Percentiles rank a stretch among this genome's conserved stretches.
Evolutionary conservation across 1,140 invertebrate genomes (phyloP).

Genomic region (Centruroides sculpturatus): DNA sequence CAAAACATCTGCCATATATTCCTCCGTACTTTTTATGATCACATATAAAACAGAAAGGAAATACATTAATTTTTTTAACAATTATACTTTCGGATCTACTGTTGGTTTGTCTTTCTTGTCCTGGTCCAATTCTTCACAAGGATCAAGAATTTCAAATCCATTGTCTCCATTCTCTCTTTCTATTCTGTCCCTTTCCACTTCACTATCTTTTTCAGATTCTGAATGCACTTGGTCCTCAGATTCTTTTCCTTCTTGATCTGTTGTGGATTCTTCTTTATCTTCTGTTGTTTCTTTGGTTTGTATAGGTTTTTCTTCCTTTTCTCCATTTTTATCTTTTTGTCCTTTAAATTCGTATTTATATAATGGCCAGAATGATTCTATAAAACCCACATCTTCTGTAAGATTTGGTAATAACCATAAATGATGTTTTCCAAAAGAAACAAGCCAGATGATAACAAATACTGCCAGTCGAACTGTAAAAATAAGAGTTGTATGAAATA

Average conservation of each 20-base stretch:
- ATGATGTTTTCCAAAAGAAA: constrained; percentile 80
- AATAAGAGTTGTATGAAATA: constrained; percentile 2
- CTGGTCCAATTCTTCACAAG: constrained; percentile 8
- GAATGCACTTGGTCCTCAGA: constrained; percentile 9
- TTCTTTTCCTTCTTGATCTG: constrained; percentile 13
- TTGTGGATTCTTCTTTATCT: constrained; percentile 18
- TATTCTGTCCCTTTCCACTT: constrained; percentile 43
- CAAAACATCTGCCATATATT: too few species aligned
- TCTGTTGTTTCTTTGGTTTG: constrained; percentile 21
- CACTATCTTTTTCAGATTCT: constrained; percentile 15
- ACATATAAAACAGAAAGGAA: too few species aligned
- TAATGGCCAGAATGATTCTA: constrained; percentile 94
- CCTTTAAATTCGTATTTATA: constrained; percentile 78
- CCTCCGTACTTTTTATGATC: too few species aligned
- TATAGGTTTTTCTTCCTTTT: constrained; percentile 64
- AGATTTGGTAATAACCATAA: constrained; percentile 96
- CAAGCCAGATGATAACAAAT: constrained; percentile 78
- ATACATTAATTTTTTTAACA: too few species aligned
- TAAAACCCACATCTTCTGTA: constrained; percentile 96
- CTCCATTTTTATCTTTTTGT: constrained; percentile 36
- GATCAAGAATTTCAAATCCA: constrained; percentile 19
- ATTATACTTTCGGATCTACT: too few species aligned
- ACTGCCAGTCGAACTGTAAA: constrained; percentile 62
- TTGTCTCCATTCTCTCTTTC: constrained; percentile 25
- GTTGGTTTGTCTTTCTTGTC: not conserved